These are phyloP conservation scores for Rhyacophila evoluta DNA, from an alignment of 2,888 invertebrate genomes.

Conservation along the genomic window DNA sequence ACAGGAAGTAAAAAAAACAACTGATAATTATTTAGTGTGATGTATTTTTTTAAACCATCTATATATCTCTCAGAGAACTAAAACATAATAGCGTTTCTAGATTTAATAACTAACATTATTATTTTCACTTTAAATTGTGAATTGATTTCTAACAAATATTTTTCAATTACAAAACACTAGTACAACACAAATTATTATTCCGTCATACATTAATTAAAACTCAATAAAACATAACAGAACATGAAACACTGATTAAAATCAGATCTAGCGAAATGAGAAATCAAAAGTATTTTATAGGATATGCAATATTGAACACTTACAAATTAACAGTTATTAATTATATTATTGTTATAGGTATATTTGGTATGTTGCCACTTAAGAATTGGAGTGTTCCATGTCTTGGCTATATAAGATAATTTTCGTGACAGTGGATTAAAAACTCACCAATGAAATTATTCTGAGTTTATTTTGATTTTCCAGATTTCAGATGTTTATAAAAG, in stretches of 20 bases:
- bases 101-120: constrained; percentile 15
- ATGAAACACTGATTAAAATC: neutral
- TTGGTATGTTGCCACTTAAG: constrained; percentile 18
- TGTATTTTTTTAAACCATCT: constrained; percentile 34
- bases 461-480: too few relatives aligned
- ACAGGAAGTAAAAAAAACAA: neutral
- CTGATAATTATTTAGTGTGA: constrained; percentile 4
- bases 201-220: neutral
- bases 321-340: constrained; percentile 7
- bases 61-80: constrained; percentile 27
- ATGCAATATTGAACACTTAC: constrained; percentile 20
- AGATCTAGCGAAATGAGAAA: constrained; percentile 12
- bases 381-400: constrained; percentile 12
- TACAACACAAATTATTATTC: neutral
- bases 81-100: constrained; percentile 12
- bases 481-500: too few relatives aligned
- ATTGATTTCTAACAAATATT: constrained; percentile 2
- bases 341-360: constrained; percentile 21
- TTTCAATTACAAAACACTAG: neutral
- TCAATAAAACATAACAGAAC: constrained; percentile 8
- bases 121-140: constrained; percentile 2
- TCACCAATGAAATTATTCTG: too few relatives aligned
- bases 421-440: neutral
- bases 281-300: neutral
- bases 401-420: neutral